These are phyloP conservation scores for Mustela lutreola DNA, from an alignment of 2,113 vertebrate species.

Conservation along the genomic window DNA sequence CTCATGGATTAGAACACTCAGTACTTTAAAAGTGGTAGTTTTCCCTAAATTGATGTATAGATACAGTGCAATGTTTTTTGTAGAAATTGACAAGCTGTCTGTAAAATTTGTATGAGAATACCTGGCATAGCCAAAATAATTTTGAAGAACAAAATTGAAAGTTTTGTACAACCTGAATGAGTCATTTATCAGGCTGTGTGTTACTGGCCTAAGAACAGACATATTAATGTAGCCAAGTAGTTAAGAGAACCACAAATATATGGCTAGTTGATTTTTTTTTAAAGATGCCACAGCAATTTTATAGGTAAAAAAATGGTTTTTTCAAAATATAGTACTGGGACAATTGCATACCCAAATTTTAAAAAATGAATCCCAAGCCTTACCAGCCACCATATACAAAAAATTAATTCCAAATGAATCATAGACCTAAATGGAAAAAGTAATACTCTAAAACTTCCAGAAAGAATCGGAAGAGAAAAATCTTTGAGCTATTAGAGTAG, in stretches of 20 bases:
- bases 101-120: not conserved
- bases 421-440: not conserved
- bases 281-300: not conserved
- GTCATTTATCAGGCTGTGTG: not conserved
- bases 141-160: not conserved
- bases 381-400: not conserved
- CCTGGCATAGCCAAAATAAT: not conserved
- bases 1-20: not conserved
- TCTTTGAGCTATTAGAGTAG: not conserved
- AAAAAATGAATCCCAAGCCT: not conserved
- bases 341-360: not conserved
- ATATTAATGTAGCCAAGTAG: not conserved
- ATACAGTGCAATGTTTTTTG: not conserved
- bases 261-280: not conserved
- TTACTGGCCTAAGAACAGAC: not conserved
- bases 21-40: not conserved
- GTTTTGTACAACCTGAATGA: not conserved
- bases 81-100: not conserved
- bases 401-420: constrained; percentile 34
- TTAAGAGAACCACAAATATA: not conserved
- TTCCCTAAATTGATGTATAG: not conserved
- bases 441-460: not conserved
- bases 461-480: not conserved
- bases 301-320: constrained; percentile 13
- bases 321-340: not conserved